Conservation (phyloP, 2,113 vertebrate genomes). For the Salvelinus sp. region DNA sequence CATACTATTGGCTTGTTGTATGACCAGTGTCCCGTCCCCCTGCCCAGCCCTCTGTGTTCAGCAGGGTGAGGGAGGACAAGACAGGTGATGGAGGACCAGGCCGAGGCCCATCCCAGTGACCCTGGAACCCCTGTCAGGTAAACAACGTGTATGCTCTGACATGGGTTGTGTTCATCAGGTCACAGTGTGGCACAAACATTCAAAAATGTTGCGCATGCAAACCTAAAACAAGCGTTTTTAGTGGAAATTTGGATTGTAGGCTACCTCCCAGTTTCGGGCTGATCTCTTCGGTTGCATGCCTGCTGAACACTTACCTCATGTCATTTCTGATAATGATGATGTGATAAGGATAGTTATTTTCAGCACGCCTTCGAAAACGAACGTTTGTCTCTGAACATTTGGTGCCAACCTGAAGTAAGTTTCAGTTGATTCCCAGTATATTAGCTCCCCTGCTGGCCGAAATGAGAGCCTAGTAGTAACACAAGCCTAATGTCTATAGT, state of each 20-base stretch:
- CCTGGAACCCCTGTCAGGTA: conserved; percentile 72
- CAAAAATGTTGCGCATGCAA: neutral
- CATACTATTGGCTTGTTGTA: neutral
- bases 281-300: neutral
- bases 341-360: too few species aligned
- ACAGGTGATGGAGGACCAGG: conserved; percentile 61
- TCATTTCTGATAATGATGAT: too few species aligned
- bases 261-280: neutral
- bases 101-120: conserved; percentile 50
- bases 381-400: neutral
- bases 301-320: neutral
- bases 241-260: neutral
- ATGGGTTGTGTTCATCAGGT: too few species aligned
- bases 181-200: neutral
- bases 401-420: neutral
- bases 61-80: conserved; percentile 82
- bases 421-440: neutral
- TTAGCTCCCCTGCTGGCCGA: neutral
- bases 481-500: neutral
- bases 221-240: too few species aligned
- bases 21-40: neutral
- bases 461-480: neutral
- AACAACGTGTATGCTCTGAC: conserved; percentile 12
- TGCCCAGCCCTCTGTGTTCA: conserved; percentile 80
- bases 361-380: too few species aligned